These are phyloP conservation scores for Hepsetus odoe DNA, from an alignment of 2,113 vertebrate genomes.

Conservation along the genomic window DNA sequence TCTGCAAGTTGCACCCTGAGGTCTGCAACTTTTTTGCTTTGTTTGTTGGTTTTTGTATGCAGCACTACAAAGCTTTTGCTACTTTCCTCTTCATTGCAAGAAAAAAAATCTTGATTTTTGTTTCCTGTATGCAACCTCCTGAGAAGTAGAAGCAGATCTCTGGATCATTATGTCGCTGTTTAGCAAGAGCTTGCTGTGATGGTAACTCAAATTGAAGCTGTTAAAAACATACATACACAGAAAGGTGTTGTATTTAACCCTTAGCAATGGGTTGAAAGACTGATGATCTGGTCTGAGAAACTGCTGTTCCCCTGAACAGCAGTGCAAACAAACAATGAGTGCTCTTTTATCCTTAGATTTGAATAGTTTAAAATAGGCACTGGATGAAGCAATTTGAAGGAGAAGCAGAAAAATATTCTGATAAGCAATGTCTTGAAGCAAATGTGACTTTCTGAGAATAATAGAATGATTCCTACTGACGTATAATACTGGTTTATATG, in stretches of 20 bases:
- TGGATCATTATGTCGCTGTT: conserved; percentile 16
- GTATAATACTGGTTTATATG: background rate
- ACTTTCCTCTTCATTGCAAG: background rate
- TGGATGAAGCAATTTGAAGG: background rate
- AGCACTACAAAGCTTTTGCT: background rate
- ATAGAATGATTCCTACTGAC: background rate
- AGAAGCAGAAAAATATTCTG: background rate
- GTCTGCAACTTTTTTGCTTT: too few relatives aligned
- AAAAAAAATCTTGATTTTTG: background rate
- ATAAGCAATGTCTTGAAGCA: too few relatives aligned
- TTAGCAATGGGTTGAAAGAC: background rate
- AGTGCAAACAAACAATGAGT: background rate
- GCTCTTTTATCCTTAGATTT: background rate
- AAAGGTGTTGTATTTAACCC: background rate
- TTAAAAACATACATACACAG: background rate
- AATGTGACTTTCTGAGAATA: background rate
- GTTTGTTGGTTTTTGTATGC: background rate
- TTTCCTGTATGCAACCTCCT: background rate
- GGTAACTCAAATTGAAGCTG: background rate
- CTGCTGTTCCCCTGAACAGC: background rate
- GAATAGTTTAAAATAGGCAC: too few relatives aligned
- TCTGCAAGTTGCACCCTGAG: background rate
- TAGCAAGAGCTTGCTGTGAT: conserved; percentile 13
- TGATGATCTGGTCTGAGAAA: conserved; percentile 16
- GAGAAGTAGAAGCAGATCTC: background rate